Evolutionary conservation across 2,888 invertebrate species (phyloP).

Genomic region (Cylloceria caligata): DNA sequence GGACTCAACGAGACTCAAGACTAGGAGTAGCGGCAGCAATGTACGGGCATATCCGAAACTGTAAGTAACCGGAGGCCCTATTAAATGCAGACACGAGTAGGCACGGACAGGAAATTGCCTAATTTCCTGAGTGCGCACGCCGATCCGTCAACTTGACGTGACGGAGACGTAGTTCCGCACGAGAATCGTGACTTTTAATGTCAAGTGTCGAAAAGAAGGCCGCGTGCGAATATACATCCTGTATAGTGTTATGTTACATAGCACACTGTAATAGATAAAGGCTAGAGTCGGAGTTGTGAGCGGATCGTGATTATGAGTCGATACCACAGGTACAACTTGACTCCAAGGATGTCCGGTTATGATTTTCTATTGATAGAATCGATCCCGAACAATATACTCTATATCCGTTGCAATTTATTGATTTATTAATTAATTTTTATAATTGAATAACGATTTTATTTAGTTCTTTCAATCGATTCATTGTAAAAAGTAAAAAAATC

Average conservation of each 20-base stretch:
- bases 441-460: background rate
- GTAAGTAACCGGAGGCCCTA: constrained; percentile 79
- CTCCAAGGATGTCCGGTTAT: constrained; percentile 12
- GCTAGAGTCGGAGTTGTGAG: background rate
- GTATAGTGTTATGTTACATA: constrained; percentile 9
- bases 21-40: constrained; percentile 19
- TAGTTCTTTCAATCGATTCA: background rate
- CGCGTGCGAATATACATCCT: constrained; percentile 43
- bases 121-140: constrained; percentile 85
- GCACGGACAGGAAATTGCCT: constrained; percentile 84
- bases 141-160: constrained; percentile 84
- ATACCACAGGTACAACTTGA: background rate
- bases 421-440: background rate
- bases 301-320: background rate
- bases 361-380: background rate
- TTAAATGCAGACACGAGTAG: constrained; percentile 84
- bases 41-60: constrained; percentile 70
- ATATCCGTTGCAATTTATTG: background rate
- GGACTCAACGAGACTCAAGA: constrained; percentile 38
- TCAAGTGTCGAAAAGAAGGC: constrained; percentile 83
- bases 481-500: background rate
- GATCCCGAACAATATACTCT: background rate
- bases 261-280: constrained; percentile 31
- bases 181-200: constrained; percentile 84
- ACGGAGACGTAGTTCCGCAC: constrained; percentile 82